phyloP scores from a whole-genome alignment of 2,797 vertebrate genomes.

The Eulemur rubriventer region DNA sequence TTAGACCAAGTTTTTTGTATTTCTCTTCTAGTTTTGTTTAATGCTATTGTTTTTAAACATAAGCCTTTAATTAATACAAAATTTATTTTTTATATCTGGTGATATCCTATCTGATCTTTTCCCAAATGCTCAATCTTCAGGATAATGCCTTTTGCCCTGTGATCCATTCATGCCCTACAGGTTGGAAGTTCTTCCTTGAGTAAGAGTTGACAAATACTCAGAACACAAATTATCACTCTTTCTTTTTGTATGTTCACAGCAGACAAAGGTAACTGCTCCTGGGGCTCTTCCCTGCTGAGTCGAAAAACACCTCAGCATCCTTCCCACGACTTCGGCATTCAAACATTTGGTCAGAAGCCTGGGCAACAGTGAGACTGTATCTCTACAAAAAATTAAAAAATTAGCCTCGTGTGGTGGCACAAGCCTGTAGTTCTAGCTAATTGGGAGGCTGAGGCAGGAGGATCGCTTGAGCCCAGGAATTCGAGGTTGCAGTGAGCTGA shows the following conservation, averaged over 20 bases:
- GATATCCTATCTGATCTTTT: neutral
- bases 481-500: neutral
- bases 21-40: neutral
- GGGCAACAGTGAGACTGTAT: neutral
- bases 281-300: neutral
- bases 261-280: neutral
- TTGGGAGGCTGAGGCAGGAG: neutral
- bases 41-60: neutral
- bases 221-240: neutral
- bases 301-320: neutral
- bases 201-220: neutral
- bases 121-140: neutral
- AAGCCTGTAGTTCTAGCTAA: neutral
- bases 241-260: neutral
- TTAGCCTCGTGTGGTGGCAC: neutral
- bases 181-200: neutral
- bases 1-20: neutral
- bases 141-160: neutral
- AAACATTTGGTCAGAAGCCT: neutral
- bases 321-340: neutral
- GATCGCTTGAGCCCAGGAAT: neutral
- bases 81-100: neutral
- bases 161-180: neutral
- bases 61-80: neutral
- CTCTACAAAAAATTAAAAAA: neutral